A percentile compares a stretch with the other conserved stretches of the same genome.
phyloP scores from a whole-genome alignment of 1,140 invertebrate genomes.

The Hylaeus volcanicus region DNA sequence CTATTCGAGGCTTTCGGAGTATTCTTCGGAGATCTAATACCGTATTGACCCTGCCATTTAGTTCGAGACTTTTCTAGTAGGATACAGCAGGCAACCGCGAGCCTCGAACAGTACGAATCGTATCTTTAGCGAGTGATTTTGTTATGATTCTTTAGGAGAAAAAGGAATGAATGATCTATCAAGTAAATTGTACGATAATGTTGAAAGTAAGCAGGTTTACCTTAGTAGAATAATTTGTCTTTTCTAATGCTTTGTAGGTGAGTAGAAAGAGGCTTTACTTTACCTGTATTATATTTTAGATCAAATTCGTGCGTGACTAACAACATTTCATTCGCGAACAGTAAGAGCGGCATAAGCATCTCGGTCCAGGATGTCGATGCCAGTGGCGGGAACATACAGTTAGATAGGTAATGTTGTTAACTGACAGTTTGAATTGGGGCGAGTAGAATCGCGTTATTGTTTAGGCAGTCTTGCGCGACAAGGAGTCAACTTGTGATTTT shows the following conservation, averaged over 20 bases:
- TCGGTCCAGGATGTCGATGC: slow-evolving; percentile 84
- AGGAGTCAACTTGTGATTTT: slow-evolving; percentile 15
- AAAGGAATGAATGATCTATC: neutral
- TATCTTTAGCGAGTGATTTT: neutral
- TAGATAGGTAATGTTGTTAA: slow-evolving; percentile 83
- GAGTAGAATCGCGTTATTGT: neutral
- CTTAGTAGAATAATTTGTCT: slow-evolving; percentile 6
- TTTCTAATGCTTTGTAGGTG: slow-evolving; percentile 1
- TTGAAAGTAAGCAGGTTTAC: neutral
- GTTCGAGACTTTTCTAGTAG: neutral
- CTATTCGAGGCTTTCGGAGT: neutral
- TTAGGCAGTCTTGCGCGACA: slow-evolving; percentile 2
- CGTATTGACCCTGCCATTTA: neutral
- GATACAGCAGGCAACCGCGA: neutral
- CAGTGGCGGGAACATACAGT: slow-evolving; percentile 82
- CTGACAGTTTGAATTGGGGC: slow-evolving; percentile 18
- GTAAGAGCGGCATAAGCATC: slow-evolving; percentile 84
- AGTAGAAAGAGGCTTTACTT: slow-evolving; percentile 10
- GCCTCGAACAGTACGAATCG: neutral
- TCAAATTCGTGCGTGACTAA: slow-evolving; percentile 68
- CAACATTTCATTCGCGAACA: slow-evolving; percentile 73
- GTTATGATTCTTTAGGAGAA: neutral
- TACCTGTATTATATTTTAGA: slow-evolving; percentile 65
- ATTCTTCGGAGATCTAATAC: neutral
- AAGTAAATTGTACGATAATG: neutral